These are phyloP conservation scores for Cephalopachus bancanus DNA, from an alignment of 2,797 vertebrate species.

Conservation along the genomic window DNA sequence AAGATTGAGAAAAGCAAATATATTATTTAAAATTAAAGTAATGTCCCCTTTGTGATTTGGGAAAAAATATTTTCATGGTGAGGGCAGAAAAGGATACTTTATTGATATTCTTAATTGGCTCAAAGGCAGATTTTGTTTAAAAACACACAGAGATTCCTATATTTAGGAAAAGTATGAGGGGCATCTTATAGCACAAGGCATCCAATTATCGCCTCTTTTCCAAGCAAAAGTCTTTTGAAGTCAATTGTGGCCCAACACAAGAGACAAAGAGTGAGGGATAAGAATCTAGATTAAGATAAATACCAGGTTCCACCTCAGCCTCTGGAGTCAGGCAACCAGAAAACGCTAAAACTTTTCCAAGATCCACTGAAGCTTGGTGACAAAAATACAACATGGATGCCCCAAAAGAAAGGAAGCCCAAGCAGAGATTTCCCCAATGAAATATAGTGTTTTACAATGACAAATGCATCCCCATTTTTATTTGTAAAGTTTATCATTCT, in stretches of 20 bases:
- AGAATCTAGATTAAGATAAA: not conserved
- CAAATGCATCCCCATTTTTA: not conserved
- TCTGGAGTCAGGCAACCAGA: not conserved
- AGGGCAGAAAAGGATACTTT: not conserved
- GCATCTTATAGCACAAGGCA: not conserved
- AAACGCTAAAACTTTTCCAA: not conserved
- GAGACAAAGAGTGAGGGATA: not conserved
- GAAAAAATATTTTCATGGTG: not conserved
- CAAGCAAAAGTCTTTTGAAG: constrained; percentile 33
- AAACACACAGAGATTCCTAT: constrained; percentile 7
- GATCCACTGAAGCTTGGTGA: not conserved
- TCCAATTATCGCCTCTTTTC: not conserved
- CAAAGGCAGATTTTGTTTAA: constrained; percentile 10
- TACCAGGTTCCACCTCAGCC: not conserved
- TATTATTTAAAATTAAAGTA: constrained; percentile 36
- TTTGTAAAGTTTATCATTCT: not conserved
- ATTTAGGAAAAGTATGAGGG: not conserved
- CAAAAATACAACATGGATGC: not conserved
- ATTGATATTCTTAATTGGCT: not conserved
- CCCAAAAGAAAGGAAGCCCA: not conserved
- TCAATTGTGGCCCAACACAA: not conserved
- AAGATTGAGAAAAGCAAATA: not conserved
- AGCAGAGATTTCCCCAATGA: not conserved
- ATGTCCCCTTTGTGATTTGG: not conserved
- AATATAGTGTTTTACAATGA: not conserved